Evolutionary conservation across 2,888 invertebrate genomes (phyloP).

Genomic region (Acleris cristana): DNA sequence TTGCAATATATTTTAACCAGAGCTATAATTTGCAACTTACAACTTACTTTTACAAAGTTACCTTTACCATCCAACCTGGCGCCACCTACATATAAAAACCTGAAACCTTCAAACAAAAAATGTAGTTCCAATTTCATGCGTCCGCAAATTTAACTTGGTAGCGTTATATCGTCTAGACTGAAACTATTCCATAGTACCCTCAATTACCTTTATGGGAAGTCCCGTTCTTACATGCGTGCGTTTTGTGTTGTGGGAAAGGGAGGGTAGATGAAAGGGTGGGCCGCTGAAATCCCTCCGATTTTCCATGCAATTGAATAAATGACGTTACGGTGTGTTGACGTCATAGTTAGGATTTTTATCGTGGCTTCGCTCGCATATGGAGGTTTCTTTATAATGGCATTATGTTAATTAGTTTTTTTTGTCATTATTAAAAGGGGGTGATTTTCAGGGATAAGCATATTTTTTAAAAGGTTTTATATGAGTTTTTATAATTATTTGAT

Average conservation of each 20-base stretch:
- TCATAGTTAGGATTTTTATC: constrained; percentile 38
- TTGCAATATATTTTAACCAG: constrained; percentile 38
- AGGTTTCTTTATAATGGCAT: constrained; percentile 5
- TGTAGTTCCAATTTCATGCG: constrained; percentile 5
- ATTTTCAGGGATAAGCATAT: too few relatives aligned
- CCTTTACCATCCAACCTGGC: constrained; percentile 5
- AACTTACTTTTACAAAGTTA: constrained; percentile 33
- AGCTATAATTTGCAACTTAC: constrained; percentile 37
- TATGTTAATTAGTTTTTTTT: background rate
- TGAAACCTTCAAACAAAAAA: background rate
- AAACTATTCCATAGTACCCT: constrained; percentile 39
- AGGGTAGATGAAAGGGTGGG: constrained; percentile 34
- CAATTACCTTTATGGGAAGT: constrained; percentile 37
- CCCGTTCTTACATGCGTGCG: constrained; percentile 11
- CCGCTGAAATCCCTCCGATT: constrained; percentile 38
- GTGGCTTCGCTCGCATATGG: constrained; percentile 27
- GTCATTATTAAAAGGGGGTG: background rate
- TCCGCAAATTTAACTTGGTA: constrained; percentile 26
- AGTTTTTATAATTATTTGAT: background rate
- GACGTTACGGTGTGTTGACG: constrained; percentile 39
- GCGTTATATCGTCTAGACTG: constrained; percentile 36
- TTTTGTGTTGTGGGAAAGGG: constrained; percentile 18
- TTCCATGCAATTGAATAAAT: constrained; percentile 40
- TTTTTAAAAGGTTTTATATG: background rate
- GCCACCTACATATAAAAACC: constrained; percentile 5